Evolutionary conservation across 2,113 vertebrate genomes (phyloP).

Genomic region (Mystacornis crossleyi): DNA sequence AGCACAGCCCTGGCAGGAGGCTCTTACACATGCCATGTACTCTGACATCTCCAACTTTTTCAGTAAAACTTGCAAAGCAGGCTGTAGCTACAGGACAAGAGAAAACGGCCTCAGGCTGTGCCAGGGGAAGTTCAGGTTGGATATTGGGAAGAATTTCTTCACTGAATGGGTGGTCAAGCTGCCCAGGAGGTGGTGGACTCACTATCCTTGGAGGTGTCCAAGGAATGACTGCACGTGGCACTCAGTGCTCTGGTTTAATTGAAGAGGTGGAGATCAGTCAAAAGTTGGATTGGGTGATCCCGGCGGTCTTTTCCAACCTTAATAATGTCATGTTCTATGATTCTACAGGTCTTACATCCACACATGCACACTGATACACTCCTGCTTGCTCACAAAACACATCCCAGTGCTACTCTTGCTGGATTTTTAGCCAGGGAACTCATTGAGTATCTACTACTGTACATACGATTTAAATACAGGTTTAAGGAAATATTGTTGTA

Average conservation of each 20-base stretch:
- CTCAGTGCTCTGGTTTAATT: neutral
- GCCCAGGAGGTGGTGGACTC: neutral
- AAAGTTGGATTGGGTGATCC: too few species aligned
- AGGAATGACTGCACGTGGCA: accelerated
- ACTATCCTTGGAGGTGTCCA: neutral
- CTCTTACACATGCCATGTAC: neutral
- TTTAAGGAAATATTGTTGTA: neutral
- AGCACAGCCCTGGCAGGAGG: neutral
- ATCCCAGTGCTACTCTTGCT: neutral
- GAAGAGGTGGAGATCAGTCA: neutral
- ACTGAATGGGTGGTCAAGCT: neutral
- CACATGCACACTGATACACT: accelerated
- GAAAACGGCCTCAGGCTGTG: neutral
- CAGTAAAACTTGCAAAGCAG: neutral
- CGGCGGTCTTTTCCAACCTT: neutral
- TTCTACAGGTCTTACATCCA: neutral
- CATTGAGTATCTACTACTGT: neutral
- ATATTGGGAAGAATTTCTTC: neutral
- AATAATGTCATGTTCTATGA: neutral
- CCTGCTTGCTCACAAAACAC: neutral
- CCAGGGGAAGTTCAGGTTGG: neutral
- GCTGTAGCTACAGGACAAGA: neutral
- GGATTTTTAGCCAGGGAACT: neutral
- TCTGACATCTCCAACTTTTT: neutral
- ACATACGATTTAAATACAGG: neutral